A percentile compares a stretch with the other conserved stretches of the same genome.
These are phyloP conservation scores for Epizoanthus stellaris DNA, from an alignment of 92 coral and sea anemone species.

Conservation along the genomic window DNA sequence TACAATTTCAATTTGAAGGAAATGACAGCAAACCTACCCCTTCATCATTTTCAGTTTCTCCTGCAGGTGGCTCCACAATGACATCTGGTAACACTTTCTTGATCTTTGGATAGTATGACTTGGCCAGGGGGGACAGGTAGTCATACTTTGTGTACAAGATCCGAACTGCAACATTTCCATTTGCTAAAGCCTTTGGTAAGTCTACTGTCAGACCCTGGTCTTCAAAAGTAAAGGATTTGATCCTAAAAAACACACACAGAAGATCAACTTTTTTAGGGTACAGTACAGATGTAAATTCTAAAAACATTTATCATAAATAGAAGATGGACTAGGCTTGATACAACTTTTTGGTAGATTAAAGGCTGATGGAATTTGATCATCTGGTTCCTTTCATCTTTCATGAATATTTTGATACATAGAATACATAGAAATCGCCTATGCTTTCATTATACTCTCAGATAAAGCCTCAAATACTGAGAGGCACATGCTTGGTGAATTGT, in stretches of 20 bases:
- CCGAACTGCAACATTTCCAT: conserved; percentile 82
- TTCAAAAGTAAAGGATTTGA: conserved; percentile 84
- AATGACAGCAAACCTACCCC: conserved; percentile 41
- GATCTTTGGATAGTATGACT: conserved; percentile 79
- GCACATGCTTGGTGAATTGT: no score
- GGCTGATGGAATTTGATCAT: background rate
- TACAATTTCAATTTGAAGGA: background rate
- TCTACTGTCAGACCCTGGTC: conserved; percentile 79
- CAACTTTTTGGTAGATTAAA: background rate
- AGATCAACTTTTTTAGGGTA: no score
- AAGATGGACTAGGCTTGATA: no score
- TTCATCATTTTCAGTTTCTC: conserved; percentile 65
- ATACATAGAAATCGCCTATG: no score
- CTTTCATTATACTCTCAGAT: no score
- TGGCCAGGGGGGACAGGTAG: conserved; percentile 84
- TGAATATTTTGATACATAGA: no score
- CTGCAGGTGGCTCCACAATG: conserved; percentile 61
- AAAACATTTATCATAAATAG: no score
- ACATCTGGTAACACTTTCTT: conserved; percentile 68
- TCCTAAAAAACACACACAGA: conserved; percentile 52
- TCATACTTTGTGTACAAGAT: conserved; percentile 86
- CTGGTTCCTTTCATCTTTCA: no score
- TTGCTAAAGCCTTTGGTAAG: conserved; percentile 82
- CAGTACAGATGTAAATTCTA: no score
- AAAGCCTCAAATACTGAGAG: no score